Conservation (phyloP, 1,140 invertebrate genomes). For the Drosophila kikkawai region DNA sequence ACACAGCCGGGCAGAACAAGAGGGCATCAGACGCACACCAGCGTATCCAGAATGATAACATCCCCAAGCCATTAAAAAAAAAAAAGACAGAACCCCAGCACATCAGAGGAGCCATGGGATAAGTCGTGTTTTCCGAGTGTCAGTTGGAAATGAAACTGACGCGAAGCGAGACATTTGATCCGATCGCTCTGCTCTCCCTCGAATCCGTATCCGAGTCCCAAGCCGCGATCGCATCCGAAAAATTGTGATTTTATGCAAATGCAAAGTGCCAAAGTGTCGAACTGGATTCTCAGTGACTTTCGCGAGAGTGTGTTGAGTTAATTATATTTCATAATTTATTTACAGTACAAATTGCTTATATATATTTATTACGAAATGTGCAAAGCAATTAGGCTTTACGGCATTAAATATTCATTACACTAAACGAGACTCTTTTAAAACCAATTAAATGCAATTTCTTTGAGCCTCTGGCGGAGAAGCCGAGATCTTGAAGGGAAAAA, state of each 20-base stretch:
- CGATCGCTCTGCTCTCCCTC: slow-evolving; percentile 12
- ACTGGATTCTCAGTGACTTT: slow-evolving; percentile 46
- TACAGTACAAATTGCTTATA: slow-evolving; percentile 47
- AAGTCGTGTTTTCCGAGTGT: slow-evolving; percentile 19
- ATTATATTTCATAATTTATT: slow-evolving; percentile 66
- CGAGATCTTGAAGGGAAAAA: neutral
- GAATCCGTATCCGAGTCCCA: neutral
- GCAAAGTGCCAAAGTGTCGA: slow-evolving; percentile 55
- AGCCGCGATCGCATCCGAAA: slow-evolving; percentile 22
- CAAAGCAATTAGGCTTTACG: slow-evolving; percentile 30
- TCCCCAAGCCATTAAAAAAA: slow-evolving; percentile 38
- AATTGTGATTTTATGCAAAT: slow-evolving; percentile 68
- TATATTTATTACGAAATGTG: slow-evolving; percentile 62
- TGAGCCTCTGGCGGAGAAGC: neutral
- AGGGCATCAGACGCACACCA: slow-evolving; percentile 12
- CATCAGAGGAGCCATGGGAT: slow-evolving; percentile 36
- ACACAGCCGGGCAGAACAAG: slow-evolving; percentile 17
- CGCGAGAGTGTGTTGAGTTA: slow-evolving; percentile 27
- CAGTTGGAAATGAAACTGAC: slow-evolving; percentile 48
- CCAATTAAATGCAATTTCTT: slow-evolving; percentile 48
- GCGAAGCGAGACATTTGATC: slow-evolving; percentile 38
- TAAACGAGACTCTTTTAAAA: slow-evolving; percentile 43
- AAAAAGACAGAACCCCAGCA: slow-evolving; percentile 24
- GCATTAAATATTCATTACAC: slow-evolving; percentile 34
- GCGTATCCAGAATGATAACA: slow-evolving; percentile 35